These are phyloP conservation scores for Platorchestia sp. DNA, from an alignment of 1,140 invertebrate genomes.

Conservation along the genomic window DNA sequence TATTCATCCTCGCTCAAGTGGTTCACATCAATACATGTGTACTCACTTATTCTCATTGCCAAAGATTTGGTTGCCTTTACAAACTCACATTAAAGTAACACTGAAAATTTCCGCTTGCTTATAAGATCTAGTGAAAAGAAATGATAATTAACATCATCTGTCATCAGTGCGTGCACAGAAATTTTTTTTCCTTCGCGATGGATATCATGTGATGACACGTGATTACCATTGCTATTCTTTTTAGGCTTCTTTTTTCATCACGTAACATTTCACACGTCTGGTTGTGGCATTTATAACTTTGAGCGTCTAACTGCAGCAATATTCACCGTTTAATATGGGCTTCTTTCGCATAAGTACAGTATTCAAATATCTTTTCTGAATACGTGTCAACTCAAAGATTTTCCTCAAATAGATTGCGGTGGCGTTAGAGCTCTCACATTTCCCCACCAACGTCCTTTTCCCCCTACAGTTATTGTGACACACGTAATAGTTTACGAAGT, in stretches of 20 bases:
- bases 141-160: neutral
- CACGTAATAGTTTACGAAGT: neutral
- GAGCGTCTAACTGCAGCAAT: too few species aligned
- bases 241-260: neutral
- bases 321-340: too few species aligned
- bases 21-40: neutral
- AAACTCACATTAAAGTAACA: neutral
- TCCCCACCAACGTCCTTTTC: neutral
- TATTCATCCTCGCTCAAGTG: neutral
- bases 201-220: neutral
- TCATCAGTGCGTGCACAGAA: neutral
- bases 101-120: neutral
- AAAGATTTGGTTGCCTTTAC: neutral
- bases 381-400: neutral
- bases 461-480: neutral
- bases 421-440: neutral
- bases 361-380: neutral
- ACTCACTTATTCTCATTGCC: neutral
- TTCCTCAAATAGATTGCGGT: neutral
- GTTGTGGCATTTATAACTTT: too few species aligned
- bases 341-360: neutral
- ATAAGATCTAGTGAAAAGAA: neutral
- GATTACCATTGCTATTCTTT: neutral
- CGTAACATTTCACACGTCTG: too few species aligned
- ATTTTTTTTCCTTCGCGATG: neutral